Percentiles rank a stretch among this genome's conserved stretches.
Conservation (phyloP, 2,888 invertebrate species). For the Sarcophaga carnaria region DNA sequence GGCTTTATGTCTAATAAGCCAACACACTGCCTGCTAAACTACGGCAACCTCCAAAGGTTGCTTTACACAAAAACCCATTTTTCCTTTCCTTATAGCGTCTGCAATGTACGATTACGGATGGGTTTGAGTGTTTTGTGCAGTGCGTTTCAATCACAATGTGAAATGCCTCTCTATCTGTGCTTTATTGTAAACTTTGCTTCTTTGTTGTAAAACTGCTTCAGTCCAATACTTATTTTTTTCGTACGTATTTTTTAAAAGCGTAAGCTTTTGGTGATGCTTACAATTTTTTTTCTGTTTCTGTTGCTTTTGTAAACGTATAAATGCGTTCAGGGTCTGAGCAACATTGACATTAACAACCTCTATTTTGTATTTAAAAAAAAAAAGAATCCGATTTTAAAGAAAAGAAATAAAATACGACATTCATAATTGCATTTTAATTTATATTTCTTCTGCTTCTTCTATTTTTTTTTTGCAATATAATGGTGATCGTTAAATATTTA, state of each 20-base stretch:
- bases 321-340: slow-evolving; percentile 50
- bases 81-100: neutral
- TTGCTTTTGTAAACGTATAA: slow-evolving; percentile 5
- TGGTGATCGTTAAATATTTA: no score
- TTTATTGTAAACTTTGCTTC: neutral
- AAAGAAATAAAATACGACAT: no score
- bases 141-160: neutral
- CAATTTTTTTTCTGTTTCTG: neutral
- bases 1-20: no score
- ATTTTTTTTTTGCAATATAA: no score
- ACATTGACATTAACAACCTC: slow-evolving; percentile 62
- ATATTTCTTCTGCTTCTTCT: no score
- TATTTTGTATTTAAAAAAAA: slow-evolving; percentile 28
- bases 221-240: neutral
- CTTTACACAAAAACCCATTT: no score
- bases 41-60: no score
- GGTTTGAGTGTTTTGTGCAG: neutral
- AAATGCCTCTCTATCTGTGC: neutral
- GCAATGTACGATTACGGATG: neutral
- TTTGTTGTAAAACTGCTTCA: neutral
- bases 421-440: no score
- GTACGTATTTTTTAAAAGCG: neutral
- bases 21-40: no score
- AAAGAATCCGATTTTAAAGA: neutral
- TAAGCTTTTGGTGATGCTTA: slow-evolving; percentile 1